Percentiles rank a stretch among this genome's conserved stretches.
Evolutionary conservation across 2,797 vertebrate species (phyloP).

Genomic region (Pseudomugil tenellus): DNA sequence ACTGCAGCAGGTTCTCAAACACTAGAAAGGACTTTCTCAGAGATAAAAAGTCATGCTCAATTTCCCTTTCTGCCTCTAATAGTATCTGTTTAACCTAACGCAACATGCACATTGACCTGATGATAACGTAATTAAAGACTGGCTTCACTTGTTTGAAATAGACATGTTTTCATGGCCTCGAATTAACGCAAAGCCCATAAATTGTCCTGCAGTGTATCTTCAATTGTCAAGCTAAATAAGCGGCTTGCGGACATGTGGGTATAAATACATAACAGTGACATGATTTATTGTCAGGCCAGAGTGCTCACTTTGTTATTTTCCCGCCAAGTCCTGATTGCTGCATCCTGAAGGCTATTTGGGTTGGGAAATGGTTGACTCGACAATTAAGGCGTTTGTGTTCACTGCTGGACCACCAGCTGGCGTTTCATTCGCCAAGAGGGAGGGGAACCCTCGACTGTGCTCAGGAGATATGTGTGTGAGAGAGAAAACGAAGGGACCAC

Average conservation of each 20-base stretch:
- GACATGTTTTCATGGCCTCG: conserved; percentile 60
- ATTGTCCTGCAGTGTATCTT: conserved; percentile 65
- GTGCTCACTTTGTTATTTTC: conserved; percentile 79
- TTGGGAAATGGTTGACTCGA: conserved; percentile 79
- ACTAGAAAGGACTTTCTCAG: conserved; percentile 1
- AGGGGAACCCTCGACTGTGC: conserved; percentile 47
- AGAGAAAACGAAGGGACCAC: conserved; percentile 51
- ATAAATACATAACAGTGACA: conserved; percentile 77
- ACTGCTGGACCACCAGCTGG: conserved; percentile 80
- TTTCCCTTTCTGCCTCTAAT: conserved; percentile 41
- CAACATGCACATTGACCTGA: conserved; percentile 35
- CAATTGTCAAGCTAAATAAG: conserved; percentile 77
- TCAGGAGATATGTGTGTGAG: conserved; percentile 19
- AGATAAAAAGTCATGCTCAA: conserved; percentile 39
- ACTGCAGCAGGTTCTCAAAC: neutral
- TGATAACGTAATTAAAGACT: conserved; percentile 66
- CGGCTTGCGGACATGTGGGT: conserved; percentile 59
- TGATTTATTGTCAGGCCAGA: conserved; percentile 76
- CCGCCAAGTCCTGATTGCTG: conserved; percentile 80
- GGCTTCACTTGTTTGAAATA: conserved; percentile 60
- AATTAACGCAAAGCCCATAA: conserved; percentile 66
- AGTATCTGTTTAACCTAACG: conserved; percentile 56
- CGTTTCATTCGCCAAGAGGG: conserved; percentile 68
- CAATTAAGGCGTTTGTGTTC: conserved; percentile 83
- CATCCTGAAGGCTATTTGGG: conserved; percentile 82